Base-by-base conservation (phyloP, 2,888 invertebrate species). In the Falcaria lacertinaria region DNA sequence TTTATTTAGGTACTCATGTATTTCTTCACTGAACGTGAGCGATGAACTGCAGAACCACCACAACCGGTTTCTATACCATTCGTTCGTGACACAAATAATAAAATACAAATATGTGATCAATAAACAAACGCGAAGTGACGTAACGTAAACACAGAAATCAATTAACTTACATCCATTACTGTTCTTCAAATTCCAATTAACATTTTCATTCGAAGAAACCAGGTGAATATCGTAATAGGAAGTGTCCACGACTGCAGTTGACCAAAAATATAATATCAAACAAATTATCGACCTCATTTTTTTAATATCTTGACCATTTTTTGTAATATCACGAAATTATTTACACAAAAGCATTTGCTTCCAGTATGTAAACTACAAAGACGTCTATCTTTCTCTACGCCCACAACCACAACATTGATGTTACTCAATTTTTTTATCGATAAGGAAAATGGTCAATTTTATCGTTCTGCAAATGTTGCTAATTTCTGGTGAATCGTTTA, bases 81-180 rank as follows among this genome's bases (percentile, higher is more conserved):
- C 32, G 33, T 16, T 28, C 37, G 14, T 36, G 36, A 36, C 22
- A 37, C 37, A 37, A 15, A 25, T 37, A 14, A 37, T 37, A n/a
- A 37, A 37, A 13, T n/a, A 22, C 22, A 7, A 36, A 7, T 42
- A 39, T 28, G 15, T 8, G 28, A 11, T 13, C 22, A 13, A 37
- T 41, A 37, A 39, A 43, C 28, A 16, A 15, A 36, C 15, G 19
- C 41, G 14, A 42, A 17, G 22, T 25, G 22, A 34, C 38, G 15
- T 25, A 16, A 34, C 38, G 15, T 22, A 43, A 11, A 19, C 19
- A 42, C 22, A 43, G 35, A 22, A 39, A 39, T 34, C 14, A 32
- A 13, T 15, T 32, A 47, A 85, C 89, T 88, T 65, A 89, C 89
- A 73, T 64, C 73, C 76, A 65, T 87, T 87, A 17, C 57, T 58